phyloP scores from a whole-genome alignment of 2,888 invertebrate genomes.

The Calephelis perditalis region DNA sequence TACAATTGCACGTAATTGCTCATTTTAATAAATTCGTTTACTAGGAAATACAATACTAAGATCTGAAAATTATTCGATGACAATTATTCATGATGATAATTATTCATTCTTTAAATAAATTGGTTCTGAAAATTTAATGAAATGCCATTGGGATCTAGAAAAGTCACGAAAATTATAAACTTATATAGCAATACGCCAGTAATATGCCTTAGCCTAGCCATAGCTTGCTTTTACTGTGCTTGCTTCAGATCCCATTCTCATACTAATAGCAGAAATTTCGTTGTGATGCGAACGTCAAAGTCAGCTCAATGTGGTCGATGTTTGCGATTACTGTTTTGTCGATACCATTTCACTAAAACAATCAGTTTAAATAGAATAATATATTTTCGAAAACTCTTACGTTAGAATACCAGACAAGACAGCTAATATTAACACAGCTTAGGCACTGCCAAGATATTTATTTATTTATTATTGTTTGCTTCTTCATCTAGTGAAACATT shows the following conservation, averaged over 20 bases:
- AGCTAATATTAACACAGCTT: conserved; percentile 58
- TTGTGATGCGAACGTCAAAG: conserved; percentile 49
- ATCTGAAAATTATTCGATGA: no score
- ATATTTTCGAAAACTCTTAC: neutral
- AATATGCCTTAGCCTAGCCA: neutral
- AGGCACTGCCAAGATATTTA: conserved; percentile 58
- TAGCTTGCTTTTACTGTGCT: conserved; percentile 24
- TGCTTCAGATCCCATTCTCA: conserved; percentile 34
- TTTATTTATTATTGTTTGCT: conserved; percentile 54
- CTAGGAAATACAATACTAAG: no score
- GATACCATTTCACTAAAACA: conserved; percentile 18
- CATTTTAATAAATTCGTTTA: no score
- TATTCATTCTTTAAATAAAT: no score
- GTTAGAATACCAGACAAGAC: conserved; percentile 43
- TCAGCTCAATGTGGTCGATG: conserved; percentile 56
- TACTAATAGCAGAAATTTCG: neutral
- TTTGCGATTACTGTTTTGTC: conserved; percentile 64
- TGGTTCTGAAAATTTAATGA: no score
- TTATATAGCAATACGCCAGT: neutral
- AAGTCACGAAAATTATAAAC: no score
- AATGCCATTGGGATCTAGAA: no score
- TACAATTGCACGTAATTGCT: no score
- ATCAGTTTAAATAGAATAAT: neutral
- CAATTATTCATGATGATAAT: no score
- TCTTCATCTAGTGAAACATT: conserved; percentile 43